Evolutionary conservation across 2,113 vertebrate genomes (phyloP).

Genomic region (Scolopax mira): DNA sequence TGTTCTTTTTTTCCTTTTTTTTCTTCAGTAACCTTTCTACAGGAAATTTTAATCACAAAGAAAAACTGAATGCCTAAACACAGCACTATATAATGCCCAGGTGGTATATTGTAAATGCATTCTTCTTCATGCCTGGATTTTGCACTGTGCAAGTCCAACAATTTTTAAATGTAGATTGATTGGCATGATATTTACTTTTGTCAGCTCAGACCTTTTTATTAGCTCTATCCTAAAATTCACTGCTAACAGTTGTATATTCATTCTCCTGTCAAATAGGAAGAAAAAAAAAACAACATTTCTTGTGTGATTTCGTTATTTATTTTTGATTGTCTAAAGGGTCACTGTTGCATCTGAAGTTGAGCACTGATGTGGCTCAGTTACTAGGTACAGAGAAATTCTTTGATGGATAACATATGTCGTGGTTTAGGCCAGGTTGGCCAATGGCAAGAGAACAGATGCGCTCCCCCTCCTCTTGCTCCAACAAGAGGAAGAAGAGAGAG

Average conservation of each 20-base stretch:
- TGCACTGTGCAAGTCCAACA: not conserved
- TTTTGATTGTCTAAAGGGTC: not conserved
- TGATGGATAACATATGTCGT: not conserved
- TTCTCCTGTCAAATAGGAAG: not conserved
- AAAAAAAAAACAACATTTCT: not conserved
- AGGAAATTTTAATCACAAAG: not conserved
- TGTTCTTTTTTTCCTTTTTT: not conserved
- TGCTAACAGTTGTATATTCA: not conserved
- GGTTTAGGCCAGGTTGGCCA: too few relatives aligned
- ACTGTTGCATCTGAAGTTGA: not conserved
- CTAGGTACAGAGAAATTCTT: not conserved
- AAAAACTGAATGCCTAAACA: not conserved
- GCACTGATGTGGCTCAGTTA: not conserved
- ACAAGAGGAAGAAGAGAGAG: too few relatives aligned
- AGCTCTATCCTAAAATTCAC: not conserved
- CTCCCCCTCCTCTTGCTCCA: too few relatives aligned
- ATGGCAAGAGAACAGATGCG: too few relatives aligned
- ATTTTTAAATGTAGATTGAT: not conserved
- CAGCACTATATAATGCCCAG: not conserved
- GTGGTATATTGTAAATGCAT: not conserved
- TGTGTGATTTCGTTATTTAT: not conserved
- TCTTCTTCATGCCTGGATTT: not conserved
- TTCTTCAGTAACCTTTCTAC: not conserved
- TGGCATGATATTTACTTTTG: not conserved
- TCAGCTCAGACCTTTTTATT: not conserved